Base-by-base conservation (phyloP, 2,888 invertebrate genomes). In the Empis stercorea region DNA sequence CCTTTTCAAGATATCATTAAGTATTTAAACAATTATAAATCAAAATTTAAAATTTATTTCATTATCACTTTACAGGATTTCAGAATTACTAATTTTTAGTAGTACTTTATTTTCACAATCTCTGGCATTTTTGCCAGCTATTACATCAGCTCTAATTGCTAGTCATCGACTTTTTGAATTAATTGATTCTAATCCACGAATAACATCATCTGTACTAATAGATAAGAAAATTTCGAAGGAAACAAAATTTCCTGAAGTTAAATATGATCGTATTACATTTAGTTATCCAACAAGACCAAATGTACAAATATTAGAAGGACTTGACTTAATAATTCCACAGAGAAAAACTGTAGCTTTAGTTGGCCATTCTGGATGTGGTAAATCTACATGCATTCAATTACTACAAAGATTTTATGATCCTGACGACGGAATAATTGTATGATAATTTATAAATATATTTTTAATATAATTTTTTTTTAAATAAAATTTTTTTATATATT, bases 41-140 rank as follows among this genome's bases (percentile, higher is more conserved):
- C 20, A 20, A 20, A 20, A 4, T 20, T 20, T 20, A 20, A 20
- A 20, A 20, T 20, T 20, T 20, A n/a, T 20, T 4, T 20, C 3
- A 20, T 20, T 4, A 20, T 4, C 3, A 20, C 5, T 15, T 20
- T 6, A 38, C 5, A 82, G 81, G 59, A 84, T 85, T n/a, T 82
- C 83, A 1, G 85, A 86, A 60, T 81, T 83, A 1, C 64, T 86
- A n/a, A 74, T 86, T 15, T 83, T 84, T 59, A 85, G 85, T 2
- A 79, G 84, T 1, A 83, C 83, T 81, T 84, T 85, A 81, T 73
- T 85, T 64, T 84, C 84, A 0, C 84, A 85, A 58, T 81, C 84
- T 1, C 67, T 85, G 11, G 84, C 84, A 1, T 86, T 83, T 60
- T 83, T 84, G 0, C 85, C 86, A 0, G 84, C 84, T 59, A 84